phyloP scores from a whole-genome alignment of 2,797 vertebrate genomes.

The Tapera naevia region DNA sequence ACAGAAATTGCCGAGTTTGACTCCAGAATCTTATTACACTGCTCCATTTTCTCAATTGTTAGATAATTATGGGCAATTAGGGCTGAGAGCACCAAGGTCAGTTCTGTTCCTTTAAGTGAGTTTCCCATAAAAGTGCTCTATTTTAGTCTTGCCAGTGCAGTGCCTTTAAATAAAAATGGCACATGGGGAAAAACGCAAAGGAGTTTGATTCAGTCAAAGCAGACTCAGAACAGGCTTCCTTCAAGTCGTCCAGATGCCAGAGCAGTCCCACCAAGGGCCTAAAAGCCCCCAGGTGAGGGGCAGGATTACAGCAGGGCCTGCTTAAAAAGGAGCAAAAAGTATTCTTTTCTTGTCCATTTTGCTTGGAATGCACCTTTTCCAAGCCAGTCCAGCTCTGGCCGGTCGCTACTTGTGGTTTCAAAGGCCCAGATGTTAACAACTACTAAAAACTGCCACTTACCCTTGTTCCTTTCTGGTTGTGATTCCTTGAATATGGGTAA shows the following conservation, averaged over 20 bases:
- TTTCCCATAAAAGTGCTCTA: background rate
- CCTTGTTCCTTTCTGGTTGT: constrained; percentile 78
- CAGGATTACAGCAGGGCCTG: background rate
- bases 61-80: background rate
- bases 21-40: background rate
- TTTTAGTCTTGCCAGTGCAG: accelerated
- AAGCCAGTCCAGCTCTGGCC: background rate
- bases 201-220: background rate
- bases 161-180: background rate
- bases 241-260: background rate
- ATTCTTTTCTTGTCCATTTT: background rate
- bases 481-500: constrained; percentile 90
- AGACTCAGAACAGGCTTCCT: background rate
- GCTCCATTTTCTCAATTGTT: background rate
- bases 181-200: accelerated
- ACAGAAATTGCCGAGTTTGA: background rate
- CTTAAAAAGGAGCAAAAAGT: accelerated
- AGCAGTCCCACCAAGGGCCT: background rate
- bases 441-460: constrained; percentile 67
- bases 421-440: background rate
- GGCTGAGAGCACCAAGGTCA: background rate
- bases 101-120: background rate
- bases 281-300: background rate
- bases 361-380: background rate
- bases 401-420: background rate